These are phyloP conservation scores for Bos javanicus DNA, from an alignment of 2,113 vertebrate species.

Conservation along the genomic window DNA sequence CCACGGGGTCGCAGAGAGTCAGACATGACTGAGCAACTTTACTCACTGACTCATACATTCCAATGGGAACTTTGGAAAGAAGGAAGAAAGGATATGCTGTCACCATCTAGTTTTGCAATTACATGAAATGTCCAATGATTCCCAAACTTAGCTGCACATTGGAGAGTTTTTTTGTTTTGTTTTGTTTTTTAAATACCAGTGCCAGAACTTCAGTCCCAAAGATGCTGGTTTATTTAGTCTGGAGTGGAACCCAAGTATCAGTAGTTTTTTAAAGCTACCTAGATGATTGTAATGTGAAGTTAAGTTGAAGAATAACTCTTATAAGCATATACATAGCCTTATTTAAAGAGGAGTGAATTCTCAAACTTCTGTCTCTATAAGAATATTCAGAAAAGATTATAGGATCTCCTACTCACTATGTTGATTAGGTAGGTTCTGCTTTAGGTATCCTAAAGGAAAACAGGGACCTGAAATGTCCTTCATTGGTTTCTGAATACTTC, in stretches of 20 bases:
- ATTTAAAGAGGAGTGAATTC: not conserved
- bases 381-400: not conserved
- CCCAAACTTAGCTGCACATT: not conserved
- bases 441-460: not conserved
- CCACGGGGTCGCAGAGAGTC: too few species aligned
- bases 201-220: not conserved
- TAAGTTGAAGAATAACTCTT: not conserved
- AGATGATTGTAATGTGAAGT: not conserved
- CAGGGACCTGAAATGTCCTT: not conserved
- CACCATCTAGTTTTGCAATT: not conserved
- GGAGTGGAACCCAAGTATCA: not conserved
- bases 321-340: not conserved
- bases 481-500: not conserved
- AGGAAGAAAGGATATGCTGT: not conserved
- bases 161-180: not conserved
- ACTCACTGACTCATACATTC: not conserved
- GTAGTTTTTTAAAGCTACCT: not conserved
- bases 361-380: not conserved
- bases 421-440: not conserved
- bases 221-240: constrained; percentile 9
- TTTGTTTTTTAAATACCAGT: not conserved
- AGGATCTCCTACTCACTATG: not conserved
- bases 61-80: not conserved
- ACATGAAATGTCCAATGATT: not conserved
- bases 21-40: too few species aligned